Evolutionary conservation across 2,797 vertebrate species (phyloP), one percentile per base, ranked within the genome.

Genomic region (Kryptopterus vitreolus): DNA sequence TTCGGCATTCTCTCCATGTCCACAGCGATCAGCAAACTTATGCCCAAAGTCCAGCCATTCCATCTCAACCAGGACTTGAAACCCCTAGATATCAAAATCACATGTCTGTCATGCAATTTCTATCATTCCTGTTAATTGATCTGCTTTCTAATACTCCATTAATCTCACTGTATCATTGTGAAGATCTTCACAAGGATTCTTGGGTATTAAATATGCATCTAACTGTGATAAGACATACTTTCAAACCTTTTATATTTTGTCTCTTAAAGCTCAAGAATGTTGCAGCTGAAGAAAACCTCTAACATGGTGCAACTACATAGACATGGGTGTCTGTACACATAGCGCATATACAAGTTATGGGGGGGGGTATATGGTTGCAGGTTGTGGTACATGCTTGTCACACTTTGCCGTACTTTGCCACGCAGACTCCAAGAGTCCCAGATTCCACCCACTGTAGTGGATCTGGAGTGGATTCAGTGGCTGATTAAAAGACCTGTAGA

Each of bases 11-110:
- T 98, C 97, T 20, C 97, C 96, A 0, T 99, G 98, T 74, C 98
- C 98, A 63, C 97, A 99, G 77, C 97, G 97, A 88, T 99, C 98
- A 0, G 96, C 97, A 90, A 99, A 99, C 88, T 99, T 99, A 87
- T 99, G 98, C 63, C 98, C 98, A 80, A 99, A 99, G 87, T 99
- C 98, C 84, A 99, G 91, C 98, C 98, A 99, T 84, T 99, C 98
- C 0, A 92, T 99, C 91, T 99, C 98, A 89, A 98, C 96, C 50
- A 99, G 92, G 85, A 99, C 96, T 89, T 99, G 98, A 92, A 99
- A 99, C 85, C 97, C 98, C 95, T 96, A 89, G 3, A 1, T 52
- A 77, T 71, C 22, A 69, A 10, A 38, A 18, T 8, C 20, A 43
- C 15, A 33, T 63, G 29, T 63, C 31, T 11, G 8, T 10, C 31